These are phyloP conservation scores for Pinna nobilis DNA, from an alignment of 1,140 invertebrate species.

Conservation along the genomic window DNA sequence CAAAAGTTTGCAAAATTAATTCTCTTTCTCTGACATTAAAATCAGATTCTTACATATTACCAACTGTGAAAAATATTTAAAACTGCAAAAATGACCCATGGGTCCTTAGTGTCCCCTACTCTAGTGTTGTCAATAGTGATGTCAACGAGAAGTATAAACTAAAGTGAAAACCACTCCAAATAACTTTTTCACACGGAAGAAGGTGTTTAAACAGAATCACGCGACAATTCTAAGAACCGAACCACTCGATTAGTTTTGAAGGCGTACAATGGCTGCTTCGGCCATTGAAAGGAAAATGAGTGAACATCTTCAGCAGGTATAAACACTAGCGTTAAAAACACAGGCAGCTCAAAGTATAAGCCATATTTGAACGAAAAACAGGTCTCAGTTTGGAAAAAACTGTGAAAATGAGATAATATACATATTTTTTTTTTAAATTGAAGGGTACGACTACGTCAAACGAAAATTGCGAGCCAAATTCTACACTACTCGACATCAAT, in stretches of 20 bases:
- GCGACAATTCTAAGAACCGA: constrained; percentile 2
- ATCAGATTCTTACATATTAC: too few species aligned
- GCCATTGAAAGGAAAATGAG: constrained; percentile 17
- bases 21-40: too few species aligned
- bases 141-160: too few species aligned
- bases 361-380: constrained; percentile 20
- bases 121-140: not conserved
- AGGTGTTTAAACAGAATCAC: not conserved
- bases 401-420: constrained; percentile 1
- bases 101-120: too few species aligned
- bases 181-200: constrained; percentile 10
- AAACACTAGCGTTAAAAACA: not conserved
- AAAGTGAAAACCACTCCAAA: not conserved
- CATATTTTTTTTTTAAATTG: too few species aligned
- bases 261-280: constrained; percentile 18
- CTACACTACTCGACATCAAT: constrained; percentile 3
- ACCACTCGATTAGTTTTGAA: not conserved
- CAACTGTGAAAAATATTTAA: too few species aligned
- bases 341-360: not conserved
- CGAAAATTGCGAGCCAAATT: constrained; percentile 9
- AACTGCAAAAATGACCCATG: too few species aligned
- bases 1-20: too few species aligned
- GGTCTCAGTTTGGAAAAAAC: not conserved
- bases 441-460: not conserved
- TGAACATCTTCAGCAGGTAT: not conserved